Conservation (phyloP, 1,140 invertebrate species). For the Drusus annulatus region DNA sequence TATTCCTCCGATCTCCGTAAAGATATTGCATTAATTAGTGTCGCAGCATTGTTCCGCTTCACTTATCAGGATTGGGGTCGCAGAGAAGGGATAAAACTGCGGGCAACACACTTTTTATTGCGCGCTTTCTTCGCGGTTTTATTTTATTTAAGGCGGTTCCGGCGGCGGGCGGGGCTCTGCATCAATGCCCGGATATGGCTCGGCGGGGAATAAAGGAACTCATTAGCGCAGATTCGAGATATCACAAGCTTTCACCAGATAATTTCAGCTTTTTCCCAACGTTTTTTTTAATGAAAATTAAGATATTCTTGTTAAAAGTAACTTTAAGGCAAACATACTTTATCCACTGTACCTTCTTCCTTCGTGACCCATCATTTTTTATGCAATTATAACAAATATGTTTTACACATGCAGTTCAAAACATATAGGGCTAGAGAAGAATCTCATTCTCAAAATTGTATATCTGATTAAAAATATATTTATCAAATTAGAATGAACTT, state of each 20-base stretch:
- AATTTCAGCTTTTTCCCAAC: not conserved
- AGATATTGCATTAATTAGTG: constrained; percentile 59
- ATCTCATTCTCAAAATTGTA: too few relatives aligned
- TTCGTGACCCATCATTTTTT: not conserved
- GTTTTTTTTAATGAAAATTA: not conserved
- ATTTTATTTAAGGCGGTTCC: constrained; percentile 7
- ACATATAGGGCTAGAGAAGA: too few relatives aligned
- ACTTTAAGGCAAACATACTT: not conserved
- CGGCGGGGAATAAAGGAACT: constrained; percentile 21
- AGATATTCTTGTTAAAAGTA: not conserved
- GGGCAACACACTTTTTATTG: constrained; percentile 40
- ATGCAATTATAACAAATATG: too few relatives aligned
- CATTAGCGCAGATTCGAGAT: constrained; percentile 29
- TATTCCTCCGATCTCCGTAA: constrained; percentile 43
- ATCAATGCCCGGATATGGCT: constrained; percentile 9
- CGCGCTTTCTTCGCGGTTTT: not conserved
- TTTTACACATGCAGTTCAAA: too few relatives aligned
- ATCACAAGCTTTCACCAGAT: not conserved
- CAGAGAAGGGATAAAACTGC: constrained; percentile 49
- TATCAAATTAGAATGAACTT: too few relatives aligned
- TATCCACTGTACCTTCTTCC: not conserved
- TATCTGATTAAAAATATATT: too few relatives aligned
- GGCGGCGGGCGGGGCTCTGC: not conserved
- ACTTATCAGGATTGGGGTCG: constrained; percentile 54
- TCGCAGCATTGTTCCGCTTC: constrained; percentile 53